Conservation (phyloP, 2,888 invertebrate species). For the Nesidiocoris tenuis region DNA sequence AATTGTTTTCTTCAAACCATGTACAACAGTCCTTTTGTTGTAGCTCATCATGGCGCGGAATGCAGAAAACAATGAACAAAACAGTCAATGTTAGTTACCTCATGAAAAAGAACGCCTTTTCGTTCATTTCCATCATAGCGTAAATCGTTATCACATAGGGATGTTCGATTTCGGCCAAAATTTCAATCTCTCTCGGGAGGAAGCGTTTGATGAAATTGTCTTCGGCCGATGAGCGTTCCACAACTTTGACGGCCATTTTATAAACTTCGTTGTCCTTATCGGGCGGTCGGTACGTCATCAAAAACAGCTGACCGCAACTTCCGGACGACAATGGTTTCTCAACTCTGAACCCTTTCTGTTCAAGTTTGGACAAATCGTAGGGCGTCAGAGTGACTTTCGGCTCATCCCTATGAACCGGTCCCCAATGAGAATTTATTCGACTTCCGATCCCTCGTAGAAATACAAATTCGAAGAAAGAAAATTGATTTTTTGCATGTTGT, state of each 20-base stretch:
- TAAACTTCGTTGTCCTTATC: constrained; percentile 26
- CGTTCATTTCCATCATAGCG: constrained; percentile 45
- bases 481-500: too few relatives aligned
- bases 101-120: constrained; percentile 48
- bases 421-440: too few relatives aligned
- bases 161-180: constrained; percentile 42
- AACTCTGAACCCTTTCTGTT: constrained; percentile 43
- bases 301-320: constrained; percentile 43
- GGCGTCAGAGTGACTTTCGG: constrained; percentile 28
- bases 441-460: too few relatives aligned
- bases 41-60: too few relatives aligned
- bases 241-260: constrained; percentile 48
- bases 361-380: constrained; percentile 30
- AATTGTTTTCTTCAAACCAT: too few relatives aligned
- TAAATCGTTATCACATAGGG: constrained; percentile 46
- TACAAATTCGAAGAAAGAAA: too few relatives aligned
- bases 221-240: constrained; percentile 44
- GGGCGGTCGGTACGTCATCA: constrained; percentile 39
- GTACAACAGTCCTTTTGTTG: too few relatives aligned
- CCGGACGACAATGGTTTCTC: constrained; percentile 44
- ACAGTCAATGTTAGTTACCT: too few relatives aligned
- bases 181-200: constrained; percentile 46
- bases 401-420: neutral
- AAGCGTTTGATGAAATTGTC: constrained; percentile 47
- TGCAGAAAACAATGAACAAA: too few relatives aligned